phyloP scores from a whole-genome alignment of 92 coral and sea anemone genomes.

The Muricea muricata region DNA sequence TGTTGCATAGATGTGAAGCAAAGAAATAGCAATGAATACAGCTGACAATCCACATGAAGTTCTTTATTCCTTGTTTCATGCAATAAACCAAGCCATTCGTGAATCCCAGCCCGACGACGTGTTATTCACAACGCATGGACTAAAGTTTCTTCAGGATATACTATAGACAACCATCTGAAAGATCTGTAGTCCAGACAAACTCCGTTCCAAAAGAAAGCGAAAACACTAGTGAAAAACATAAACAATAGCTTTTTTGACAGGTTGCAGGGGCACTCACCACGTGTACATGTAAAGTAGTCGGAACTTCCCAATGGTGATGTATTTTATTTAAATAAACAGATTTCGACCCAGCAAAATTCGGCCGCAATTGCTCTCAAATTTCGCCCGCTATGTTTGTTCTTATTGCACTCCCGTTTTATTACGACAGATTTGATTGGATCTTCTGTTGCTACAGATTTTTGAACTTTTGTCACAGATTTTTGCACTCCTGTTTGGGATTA shows the following conservation, averaged over 20 bases:
- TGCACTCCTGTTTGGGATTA: too few relatives aligned
- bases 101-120: not conserved
- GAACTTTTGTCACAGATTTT: too few relatives aligned
- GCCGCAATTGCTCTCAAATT: too few relatives aligned
- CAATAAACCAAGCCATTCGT: not conserved
- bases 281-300: too few relatives aligned
- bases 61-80: slow-evolving; percentile 2
- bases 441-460: too few relatives aligned
- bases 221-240: slow-evolving; percentile 33
- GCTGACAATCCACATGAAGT: slow-evolving; percentile 24
- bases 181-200: slow-evolving; percentile 32
- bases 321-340: too few relatives aligned
- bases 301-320: too few relatives aligned
- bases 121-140: slow-evolving; percentile 20
- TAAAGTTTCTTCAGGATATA: slow-evolving; percentile 27
- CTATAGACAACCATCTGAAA: slow-evolving; percentile 41
- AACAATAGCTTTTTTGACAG: slow-evolving; percentile 33
- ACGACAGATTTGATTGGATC: too few relatives aligned
- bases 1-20: not conserved
- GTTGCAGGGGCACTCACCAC: slow-evolving; percentile 49
- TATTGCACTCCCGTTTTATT: too few relatives aligned
- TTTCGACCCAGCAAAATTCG: too few relatives aligned
- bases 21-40: not conserved
- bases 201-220: slow-evolving; percentile 37
- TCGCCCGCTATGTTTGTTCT: too few relatives aligned